Base-by-base conservation (phyloP, 2,797 vertebrate species). In the Arnoldichthys spilopterus region DNA sequence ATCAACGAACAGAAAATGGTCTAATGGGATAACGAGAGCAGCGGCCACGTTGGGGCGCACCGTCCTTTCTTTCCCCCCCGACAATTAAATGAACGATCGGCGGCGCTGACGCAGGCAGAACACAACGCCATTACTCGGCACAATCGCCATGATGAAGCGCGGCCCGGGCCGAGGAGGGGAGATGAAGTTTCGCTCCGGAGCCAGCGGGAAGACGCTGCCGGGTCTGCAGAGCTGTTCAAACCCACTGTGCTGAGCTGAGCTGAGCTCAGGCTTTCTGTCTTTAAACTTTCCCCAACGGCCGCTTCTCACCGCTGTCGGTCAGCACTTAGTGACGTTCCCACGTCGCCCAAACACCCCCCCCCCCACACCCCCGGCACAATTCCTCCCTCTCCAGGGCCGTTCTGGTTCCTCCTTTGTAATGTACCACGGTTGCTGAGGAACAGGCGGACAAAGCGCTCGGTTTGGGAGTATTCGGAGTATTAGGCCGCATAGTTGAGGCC, bases 381-480 rank as follows among this genome's bases (percentile, higher is more conserved):
- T 66, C 85, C 84, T 86, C 79, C 61, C 76, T 83, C 74, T 79
- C 82, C 51, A 20, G 82, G 69, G 74, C 82, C 67, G 86, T 80
- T 87, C 83, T 73, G 63, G 82, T 85, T 85, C 86, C 77, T 73
- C 72, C 86, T 85, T 45, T 74, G 83, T 76, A 76, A 71, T 81
- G 77, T 59, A 63, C 67, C 53, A 66, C n/a, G 75, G 92, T 93
- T 93, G 91, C 92, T 90, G 90, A 88, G 91, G 67, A 93, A 92
- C 92, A 84, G 81, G 34, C 76, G 53, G 75, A 85, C 85, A 89
- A 85, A 86, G 81, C 84, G 84, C 78, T 86, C 63, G 74, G 59
- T 30, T 63, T 79, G 59, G 6, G 59, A 76, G 51, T 62, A 80
- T 84, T 81, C 58, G 40, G 73, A 74, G 74, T 72, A 81, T 84